Conservation (phyloP, 1,140 invertebrate species). For the Centruroides vittatus region DNA sequence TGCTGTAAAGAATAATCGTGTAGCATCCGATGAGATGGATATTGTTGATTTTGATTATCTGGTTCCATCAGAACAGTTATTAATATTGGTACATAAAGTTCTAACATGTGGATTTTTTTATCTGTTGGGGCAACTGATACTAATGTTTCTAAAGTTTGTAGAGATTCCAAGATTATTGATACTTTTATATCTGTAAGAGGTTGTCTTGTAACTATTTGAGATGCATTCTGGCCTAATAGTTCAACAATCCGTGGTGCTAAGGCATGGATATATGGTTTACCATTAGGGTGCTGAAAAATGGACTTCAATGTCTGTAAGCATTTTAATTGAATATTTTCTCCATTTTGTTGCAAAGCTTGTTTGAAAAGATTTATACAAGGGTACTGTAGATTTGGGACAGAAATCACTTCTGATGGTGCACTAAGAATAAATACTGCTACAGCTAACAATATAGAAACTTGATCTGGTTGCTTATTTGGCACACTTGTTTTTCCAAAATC, state of each 20-base stretch:
- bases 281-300: conserved; percentile 49
- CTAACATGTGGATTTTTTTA: conserved; percentile 70
- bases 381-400: conserved; percentile 66
- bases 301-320: conserved; percentile 60
- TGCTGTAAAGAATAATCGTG: conserved; percentile 76
- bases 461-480: conserved; percentile 43
- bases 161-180: conserved; percentile 43
- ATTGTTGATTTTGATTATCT: conserved; percentile 23
- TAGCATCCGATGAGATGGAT: conserved; percentile 45
- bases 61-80: conserved; percentile 63
- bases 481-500: conserved; percentile 67
- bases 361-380: conserved; percentile 87
- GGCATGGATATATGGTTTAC: conserved; percentile 64
- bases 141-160: conserved; percentile 53
- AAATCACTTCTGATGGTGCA: conserved; percentile 55
- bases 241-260: conserved; percentile 42
- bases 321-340: conserved; percentile 55
- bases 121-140: conserved; percentile 55
- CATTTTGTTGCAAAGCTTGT: conserved; percentile 62
- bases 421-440: conserved; percentile 76
- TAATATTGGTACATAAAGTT: conserved; percentile 70
- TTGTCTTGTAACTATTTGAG: neutral
- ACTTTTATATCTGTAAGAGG: conserved; percentile 20
- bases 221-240: conserved; percentile 10
- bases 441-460: conserved; percentile 65